Conservation (phyloP, 2,113 vertebrate genomes). For the Spea multiplicata region DNA sequence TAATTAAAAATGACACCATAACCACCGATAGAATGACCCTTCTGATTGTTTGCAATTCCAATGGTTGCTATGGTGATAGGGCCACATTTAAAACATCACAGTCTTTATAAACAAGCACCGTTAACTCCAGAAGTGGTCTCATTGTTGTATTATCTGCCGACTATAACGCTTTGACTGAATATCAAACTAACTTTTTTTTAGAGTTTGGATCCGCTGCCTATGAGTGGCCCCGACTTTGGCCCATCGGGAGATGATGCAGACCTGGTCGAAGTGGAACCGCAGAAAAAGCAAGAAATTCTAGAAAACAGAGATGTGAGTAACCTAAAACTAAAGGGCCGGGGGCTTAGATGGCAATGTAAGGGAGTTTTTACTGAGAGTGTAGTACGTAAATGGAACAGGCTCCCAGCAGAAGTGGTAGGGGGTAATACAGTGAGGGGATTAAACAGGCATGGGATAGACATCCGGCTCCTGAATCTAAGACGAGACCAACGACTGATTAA, state of each 20-base stretch:
- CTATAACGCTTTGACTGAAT: constrained; percentile 8
- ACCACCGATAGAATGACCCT: not conserved
- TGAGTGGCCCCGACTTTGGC: constrained; percentile 79
- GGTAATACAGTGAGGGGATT: too few species aligned
- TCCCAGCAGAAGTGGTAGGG: too few species aligned
- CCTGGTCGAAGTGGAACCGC: constrained; percentile 78
- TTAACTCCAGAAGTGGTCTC: not conserved
- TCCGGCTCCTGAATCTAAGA: too few species aligned
- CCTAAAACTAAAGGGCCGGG: not conserved
- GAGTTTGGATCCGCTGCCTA: constrained; percentile 89
- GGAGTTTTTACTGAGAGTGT: too few species aligned
- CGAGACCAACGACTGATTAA: too few species aligned
- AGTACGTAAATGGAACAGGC: too few species aligned
- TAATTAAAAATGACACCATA: too few species aligned
- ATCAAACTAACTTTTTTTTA: constrained; percentile 47
- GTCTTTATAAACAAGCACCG: not conserved
- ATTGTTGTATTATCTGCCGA: not conserved
- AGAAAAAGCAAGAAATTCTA: constrained; percentile 87
- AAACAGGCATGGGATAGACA: too few species aligned
- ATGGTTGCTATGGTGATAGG: not conserved
- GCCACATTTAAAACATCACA: not conserved
- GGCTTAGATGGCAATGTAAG: too few species aligned
- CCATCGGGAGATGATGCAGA: constrained; percentile 79
- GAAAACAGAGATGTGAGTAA: constrained; percentile 91
- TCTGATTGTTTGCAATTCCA: not conserved